A percentile compares a stretch with the other conserved stretches of the same genome.
phyloP scores from a whole-genome alignment of 2,113 vertebrate genomes.

The Atrichornis clamosus region DNA sequence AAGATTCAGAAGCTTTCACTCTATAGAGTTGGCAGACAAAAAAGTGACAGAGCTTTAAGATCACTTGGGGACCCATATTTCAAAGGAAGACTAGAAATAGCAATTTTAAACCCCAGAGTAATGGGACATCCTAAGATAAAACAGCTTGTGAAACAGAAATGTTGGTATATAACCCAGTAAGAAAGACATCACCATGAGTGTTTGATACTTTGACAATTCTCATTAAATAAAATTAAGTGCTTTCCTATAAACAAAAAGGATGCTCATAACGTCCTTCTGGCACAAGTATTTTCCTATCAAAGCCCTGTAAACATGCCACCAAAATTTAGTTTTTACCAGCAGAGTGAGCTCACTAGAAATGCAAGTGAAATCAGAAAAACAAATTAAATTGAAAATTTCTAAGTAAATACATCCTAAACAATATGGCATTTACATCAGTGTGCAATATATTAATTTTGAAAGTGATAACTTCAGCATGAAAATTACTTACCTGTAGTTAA shows the following conservation, averaged over 20 bases:
- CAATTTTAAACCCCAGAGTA: slow-evolving; percentile 44
- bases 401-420: slow-evolving; percentile 58
- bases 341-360: slow-evolving; percentile 42
- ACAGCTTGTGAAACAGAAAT: slow-evolving; percentile 21
- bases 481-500: slow-evolving; percentile 68
- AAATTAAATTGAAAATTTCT: slow-evolving; percentile 18
- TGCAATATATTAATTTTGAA: slow-evolving; percentile 51
- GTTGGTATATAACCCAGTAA: slow-evolving; percentile 63
- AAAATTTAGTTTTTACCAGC: slow-evolving; percentile 17
- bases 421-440: slow-evolving; percentile 56
- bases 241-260: slow-evolving; percentile 67
- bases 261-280: slow-evolving; percentile 51
- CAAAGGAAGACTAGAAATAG: slow-evolving; percentile 61
- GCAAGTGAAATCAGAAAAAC: slow-evolving; percentile 14
- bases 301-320: slow-evolving; percentile 39
- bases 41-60: neutral
- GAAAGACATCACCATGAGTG: slow-evolving; percentile 60
- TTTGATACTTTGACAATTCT: slow-evolving; percentile 56
- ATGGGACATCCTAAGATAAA: slow-evolving; percentile 3
- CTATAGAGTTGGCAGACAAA: neutral
- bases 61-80: slow-evolving; percentile 21
- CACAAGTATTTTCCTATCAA: slow-evolving; percentile 52
- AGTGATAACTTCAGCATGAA: slow-evolving; percentile 12
- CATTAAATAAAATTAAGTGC: slow-evolving; percentile 73
- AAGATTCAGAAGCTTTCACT: slow-evolving; percentile 28